A percentile compares a stretch with the other conserved stretches of the same genome.
These are phyloP conservation scores for Trisateles emortualis DNA, from an alignment of 2,888 invertebrate genomes.

Conservation along the genomic window DNA sequence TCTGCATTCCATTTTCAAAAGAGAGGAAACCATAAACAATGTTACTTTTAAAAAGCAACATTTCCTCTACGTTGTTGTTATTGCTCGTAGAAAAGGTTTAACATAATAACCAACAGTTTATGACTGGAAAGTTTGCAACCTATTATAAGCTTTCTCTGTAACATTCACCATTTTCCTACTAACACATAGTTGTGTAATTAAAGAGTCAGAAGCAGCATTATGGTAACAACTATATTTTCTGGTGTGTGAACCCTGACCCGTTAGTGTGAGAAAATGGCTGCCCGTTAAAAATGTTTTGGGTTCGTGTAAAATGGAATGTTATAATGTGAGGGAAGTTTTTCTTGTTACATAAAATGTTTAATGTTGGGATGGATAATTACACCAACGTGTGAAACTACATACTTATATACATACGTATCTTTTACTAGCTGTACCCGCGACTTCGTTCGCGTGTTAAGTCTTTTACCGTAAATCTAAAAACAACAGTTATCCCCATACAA, in stretches of 20 bases:
- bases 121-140: conserved; percentile 40
- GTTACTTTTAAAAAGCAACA: conserved; percentile 24
- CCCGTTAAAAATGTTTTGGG: conserved; percentile 41
- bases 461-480: too few relatives aligned
- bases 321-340: conserved; percentile 28
- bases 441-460: too few relatives aligned
- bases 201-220: conserved; percentile 58
- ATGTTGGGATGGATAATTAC: conserved; percentile 19
- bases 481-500: too few relatives aligned
- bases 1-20: conserved; percentile 37
- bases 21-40: conserved; percentile 35
- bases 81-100: conserved; percentile 37
- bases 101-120: conserved; percentile 39
- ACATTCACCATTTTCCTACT: conserved; percentile 43
- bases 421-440: too few relatives aligned
- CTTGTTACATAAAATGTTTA: conserved; percentile 37
- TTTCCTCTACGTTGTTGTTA: conserved; percentile 38
- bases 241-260: conserved; percentile 32
- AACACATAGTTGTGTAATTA: conserved; percentile 57
- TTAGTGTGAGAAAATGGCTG: conserved; percentile 35
- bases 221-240: conserved; percentile 57
- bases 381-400: conserved; percentile 6
- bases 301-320: conserved; percentile 36
- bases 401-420: too few relatives aligned
- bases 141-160: conserved; percentile 46